Evolutionary conservation across 2,888 invertebrate genomes (phyloP).

Genomic region (Tachina grossa): DNA sequence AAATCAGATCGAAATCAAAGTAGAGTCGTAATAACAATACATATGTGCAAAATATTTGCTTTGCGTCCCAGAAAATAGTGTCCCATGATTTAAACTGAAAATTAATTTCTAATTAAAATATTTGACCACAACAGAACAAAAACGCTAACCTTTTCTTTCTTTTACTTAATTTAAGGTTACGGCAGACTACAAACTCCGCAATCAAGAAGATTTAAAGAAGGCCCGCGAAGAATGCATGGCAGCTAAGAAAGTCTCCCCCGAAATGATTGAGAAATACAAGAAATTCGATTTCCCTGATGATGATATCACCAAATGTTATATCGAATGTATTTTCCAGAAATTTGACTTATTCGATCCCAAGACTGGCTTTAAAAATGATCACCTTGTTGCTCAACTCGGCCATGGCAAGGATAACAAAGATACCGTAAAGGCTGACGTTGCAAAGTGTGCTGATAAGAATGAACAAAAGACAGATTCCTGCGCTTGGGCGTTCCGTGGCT

Average conservation of each 20-base stretch:
- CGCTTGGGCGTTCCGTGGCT: conserved; percentile 82
- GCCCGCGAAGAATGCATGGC: conserved; percentile 81
- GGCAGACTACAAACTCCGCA: conserved; percentile 81
- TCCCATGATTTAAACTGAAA: no score
- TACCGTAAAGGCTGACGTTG: conserved; percentile 79
- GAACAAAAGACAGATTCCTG: conserved; percentile 80
- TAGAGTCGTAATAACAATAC: no score
- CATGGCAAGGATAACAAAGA: conserved; percentile 80
- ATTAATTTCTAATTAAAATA: no score
- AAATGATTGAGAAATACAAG: conserved; percentile 81
- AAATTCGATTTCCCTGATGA: conserved; percentile 82
- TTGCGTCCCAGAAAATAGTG: no score
- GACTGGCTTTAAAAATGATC: conserved; percentile 81
- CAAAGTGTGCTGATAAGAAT: conserved; percentile 82
- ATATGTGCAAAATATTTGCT: no score
- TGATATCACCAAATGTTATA: conserved; percentile 81
- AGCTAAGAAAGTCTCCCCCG: conserved; percentile 79
- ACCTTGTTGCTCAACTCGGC: conserved; percentile 81
- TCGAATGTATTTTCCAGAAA: conserved; percentile 82
- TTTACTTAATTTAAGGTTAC: conserved; percentile 74
- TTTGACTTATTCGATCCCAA: conserved; percentile 81
- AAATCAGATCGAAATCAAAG: no score
- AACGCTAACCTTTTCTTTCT: not conserved
- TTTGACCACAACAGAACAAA: not conserved
- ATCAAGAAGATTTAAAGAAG: conserved; percentile 80